Evolutionary conservation across 2,888 invertebrate genomes (phyloP), one percentile per base, ranked within the genome.

Genomic region (Protula sp.): DNA sequence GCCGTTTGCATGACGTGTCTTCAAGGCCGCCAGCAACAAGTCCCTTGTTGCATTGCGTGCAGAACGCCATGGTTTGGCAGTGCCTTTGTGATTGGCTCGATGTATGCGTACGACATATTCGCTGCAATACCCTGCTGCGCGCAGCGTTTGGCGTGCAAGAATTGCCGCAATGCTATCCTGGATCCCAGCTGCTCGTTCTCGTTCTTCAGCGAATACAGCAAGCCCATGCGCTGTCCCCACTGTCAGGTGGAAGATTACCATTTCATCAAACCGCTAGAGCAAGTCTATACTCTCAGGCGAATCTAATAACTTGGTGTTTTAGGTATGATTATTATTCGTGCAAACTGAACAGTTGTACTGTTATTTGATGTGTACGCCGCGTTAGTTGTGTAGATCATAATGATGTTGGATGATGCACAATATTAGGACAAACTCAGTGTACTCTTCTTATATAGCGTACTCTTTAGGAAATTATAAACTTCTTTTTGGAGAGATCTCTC

Each of bases 101-200:
- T 97, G 92, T 98, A 98, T 84, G 91, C 94, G 63, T 98, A 94
- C 79, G 97, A 98, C 83, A 92, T 98, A 72, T 95, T 98, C 82
- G 97, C 97, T 79, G 94, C 95, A 64, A 91, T 90, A 84, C 94
- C 94, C 24, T 98, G 97, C 83, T 97, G 97, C 84, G 87, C 89
- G 77, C 92, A 93, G 77, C 87, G 95, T 72, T 86, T 94, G 57
- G 87, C 93, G 89, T 97, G 97, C 86, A 94, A 92, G 85, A 87
- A 87, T 79, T 97, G 97, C 85, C 89, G 87, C 19, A 38, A 50
- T 3, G 48, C 62, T 1, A 55, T 66, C 53, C 26, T 55, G 26
- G 63, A 65, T 27, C 61, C 62, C 5, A 30, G 51, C 29, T 47
- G 55, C 73, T 88, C 89, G 77, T 85, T 94, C 71, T 91, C 90